Conservation (phyloP, 2,888 invertebrate genomes). For the Drosophila flavopinicola region DNA sequence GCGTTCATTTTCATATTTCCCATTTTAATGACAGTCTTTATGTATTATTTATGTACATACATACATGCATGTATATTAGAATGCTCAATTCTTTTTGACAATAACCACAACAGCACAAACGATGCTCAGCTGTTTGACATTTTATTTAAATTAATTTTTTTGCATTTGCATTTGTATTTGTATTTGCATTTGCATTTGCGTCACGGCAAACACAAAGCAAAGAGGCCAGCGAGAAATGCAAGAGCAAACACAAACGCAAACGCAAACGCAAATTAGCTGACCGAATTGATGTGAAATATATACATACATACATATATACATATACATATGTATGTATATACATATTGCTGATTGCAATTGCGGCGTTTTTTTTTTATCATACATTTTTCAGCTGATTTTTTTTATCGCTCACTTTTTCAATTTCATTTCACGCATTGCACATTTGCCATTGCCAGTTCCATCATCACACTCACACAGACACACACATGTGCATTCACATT, state of each 20-base stretch:
- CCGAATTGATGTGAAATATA: slow-evolving; percentile 11
- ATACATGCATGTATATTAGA: slow-evolving; percentile 33
- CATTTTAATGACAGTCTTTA: slow-evolving; percentile 37
- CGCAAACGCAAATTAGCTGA: slow-evolving; percentile 17
- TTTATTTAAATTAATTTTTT: background rate
- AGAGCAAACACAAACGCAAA: slow-evolving; percentile 1
- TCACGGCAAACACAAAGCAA: slow-evolving; percentile 19
- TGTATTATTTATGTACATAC: too few relatives aligned
- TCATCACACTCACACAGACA: slow-evolving; percentile 12
- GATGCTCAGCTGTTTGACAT: slow-evolving; percentile 22
- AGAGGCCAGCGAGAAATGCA: background rate
- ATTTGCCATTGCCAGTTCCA: slow-evolving; percentile 38
- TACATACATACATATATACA: background rate
- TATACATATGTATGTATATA: background rate
- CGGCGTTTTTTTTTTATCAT: slow-evolving; percentile 20
- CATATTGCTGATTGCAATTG: slow-evolving; percentile 14
- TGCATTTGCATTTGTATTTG: too few relatives aligned
- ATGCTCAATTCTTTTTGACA: slow-evolving; percentile 14
- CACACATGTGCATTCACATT: background rate
- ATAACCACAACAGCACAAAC: slow-evolving; percentile 1
- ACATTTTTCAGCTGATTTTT: slow-evolving; percentile 16
- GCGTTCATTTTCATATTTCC: slow-evolving; percentile 16
- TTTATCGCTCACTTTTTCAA: slow-evolving; percentile 31
- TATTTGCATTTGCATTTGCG: slow-evolving; percentile 50
- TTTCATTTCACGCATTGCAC: slow-evolving; percentile 48